A percentile compares a stretch with the other conserved stretches of the same genome.
Evolutionary conservation across 2,113 vertebrate species (phyloP).

Genomic region (Taxidea taxus): DNA sequence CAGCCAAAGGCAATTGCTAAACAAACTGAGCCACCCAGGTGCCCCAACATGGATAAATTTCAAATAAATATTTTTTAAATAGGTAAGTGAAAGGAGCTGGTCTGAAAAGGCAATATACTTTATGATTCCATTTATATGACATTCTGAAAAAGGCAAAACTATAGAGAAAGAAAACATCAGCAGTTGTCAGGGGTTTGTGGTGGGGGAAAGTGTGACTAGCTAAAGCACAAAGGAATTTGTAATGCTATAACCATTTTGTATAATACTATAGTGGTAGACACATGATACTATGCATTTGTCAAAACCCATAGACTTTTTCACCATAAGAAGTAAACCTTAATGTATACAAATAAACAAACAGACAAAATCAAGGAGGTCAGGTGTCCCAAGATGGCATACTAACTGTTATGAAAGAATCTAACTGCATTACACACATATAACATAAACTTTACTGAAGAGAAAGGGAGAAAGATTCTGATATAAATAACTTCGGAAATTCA

Average conservation of each 20-base stretch:
- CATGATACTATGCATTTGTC: not conserved
- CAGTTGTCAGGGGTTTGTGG: not conserved
- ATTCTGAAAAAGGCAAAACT: not conserved
- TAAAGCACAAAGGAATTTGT: not conserved
- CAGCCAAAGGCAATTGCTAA: too few relatives aligned
- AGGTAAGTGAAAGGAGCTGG: not conserved
- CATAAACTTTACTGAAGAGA: not conserved
- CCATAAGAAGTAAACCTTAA: not conserved
- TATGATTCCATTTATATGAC: not conserved
- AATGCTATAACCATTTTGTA: not conserved
- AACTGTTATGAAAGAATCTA: not conserved
- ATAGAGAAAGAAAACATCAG: not conserved
- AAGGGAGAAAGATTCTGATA: not conserved
- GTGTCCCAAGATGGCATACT: not conserved
- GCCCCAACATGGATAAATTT: too few relatives aligned
- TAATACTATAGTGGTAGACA: not conserved
- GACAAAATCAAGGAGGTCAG: not conserved
- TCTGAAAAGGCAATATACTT: not conserved
- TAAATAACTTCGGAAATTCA: not conserved
- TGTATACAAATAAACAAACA: not conserved
- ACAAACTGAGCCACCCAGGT: too few relatives aligned
- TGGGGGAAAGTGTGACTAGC: rapidly evolving
- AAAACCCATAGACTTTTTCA: not conserved
- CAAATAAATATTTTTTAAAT: not conserved
- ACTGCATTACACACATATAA: not conserved